phyloP scores from a whole-genome alignment of 2,113 vertebrate genomes.

The Ochotona princeps region DNA sequence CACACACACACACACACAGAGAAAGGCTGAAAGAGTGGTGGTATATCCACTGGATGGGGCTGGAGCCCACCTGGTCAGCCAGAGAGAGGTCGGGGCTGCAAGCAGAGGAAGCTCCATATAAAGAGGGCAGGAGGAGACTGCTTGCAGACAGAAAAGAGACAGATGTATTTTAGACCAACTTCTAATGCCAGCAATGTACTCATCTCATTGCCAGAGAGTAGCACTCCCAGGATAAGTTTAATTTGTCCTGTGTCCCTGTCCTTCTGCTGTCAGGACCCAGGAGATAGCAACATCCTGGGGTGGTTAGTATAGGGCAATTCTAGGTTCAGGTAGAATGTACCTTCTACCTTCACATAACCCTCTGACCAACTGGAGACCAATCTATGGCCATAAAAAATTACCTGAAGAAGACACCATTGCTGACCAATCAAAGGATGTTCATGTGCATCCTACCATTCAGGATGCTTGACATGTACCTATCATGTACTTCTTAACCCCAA shows the following conservation, averaged over 20 bases:
- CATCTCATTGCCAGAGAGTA: constrained; percentile 70
- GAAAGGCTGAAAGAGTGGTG: not conserved
- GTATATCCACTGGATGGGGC: not conserved
- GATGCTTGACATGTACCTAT: too few species aligned
- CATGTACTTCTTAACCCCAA: too few species aligned
- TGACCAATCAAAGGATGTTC: too few species aligned
- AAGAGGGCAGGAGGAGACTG: constrained; percentile 79
- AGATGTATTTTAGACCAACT: constrained; percentile 66
- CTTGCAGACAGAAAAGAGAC: constrained; percentile 83
- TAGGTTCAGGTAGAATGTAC: too few species aligned
- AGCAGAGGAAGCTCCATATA: constrained; percentile 71
- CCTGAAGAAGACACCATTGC: too few species aligned
- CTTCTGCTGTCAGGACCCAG: not conserved
- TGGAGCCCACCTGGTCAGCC: not conserved
- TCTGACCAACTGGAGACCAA: too few species aligned
- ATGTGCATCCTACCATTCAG: too few species aligned
- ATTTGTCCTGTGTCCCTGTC: constrained; percentile 13
- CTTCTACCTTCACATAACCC: too few species aligned
- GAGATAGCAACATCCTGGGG: not conserved
- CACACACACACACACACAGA: too few species aligned
- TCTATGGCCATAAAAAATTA: too few species aligned
- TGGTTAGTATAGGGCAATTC: too few species aligned
- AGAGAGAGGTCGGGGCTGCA: not conserved
- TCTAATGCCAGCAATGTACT: constrained; percentile 76
- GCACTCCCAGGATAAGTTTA: constrained; percentile 49